These are phyloP conservation scores for Synaphobranchus kaupii DNA, from an alignment of 2,797 vertebrate species.

Conservation along the genomic window DNA sequence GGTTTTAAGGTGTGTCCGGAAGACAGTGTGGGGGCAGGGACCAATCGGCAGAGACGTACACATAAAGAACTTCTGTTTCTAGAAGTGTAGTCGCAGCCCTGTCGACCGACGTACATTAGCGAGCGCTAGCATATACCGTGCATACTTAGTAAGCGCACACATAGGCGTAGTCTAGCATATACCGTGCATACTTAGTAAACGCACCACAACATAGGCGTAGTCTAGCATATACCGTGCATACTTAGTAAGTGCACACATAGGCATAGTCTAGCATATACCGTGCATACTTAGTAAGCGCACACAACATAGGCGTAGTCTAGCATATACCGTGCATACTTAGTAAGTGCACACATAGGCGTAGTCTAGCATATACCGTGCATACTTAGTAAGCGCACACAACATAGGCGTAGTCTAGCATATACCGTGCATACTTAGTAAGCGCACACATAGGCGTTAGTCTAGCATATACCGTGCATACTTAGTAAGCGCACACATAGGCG, in stretches of 20 bases:
- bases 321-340: not conserved
- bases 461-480: not conserved
- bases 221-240: not conserved
- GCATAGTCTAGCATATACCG: not conserved
- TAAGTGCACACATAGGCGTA: not conserved
- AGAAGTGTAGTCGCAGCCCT: not conserved
- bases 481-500: not conserved
- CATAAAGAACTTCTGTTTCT: not conserved
- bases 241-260: not conserved
- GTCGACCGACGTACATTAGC: not conserved
- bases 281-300: not conserved
- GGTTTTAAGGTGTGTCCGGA: not conserved
- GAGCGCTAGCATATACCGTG: not conserved
- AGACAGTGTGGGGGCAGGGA: not conserved
- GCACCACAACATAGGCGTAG: no score
- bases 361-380: not conserved
- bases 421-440: no score
- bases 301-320: no score
- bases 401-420: no score
- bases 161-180: no score
- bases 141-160: no score
- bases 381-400: no score
- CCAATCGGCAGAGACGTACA: not conserved
- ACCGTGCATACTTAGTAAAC: conserved; percentile 6
- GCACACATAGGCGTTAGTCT: no score